Percentiles rank a stretch among this genome's conserved stretches.
These are phyloP conservation scores for Lasioglossum oenotherae DNA, from an alignment of 2,888 invertebrate genomes.

Conservation along the genomic window DNA sequence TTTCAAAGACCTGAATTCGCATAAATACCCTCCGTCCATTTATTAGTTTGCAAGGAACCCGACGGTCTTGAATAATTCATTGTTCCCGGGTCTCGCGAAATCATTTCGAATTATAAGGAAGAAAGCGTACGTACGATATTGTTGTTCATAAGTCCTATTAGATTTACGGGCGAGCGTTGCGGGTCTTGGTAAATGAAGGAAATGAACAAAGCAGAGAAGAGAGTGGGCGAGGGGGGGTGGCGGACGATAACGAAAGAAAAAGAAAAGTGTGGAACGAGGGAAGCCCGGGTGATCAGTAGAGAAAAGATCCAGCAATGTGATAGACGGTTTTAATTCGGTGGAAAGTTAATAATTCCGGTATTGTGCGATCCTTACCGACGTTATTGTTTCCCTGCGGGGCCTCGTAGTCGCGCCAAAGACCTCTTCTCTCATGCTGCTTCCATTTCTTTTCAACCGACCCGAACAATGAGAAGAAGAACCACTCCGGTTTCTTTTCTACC, in stretches of 20 bases:
- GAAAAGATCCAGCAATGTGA: conserved; percentile 66
- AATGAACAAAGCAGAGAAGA: conserved; percentile 34
- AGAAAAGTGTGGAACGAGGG: conserved; percentile 27
- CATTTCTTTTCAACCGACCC: conserved; percentile 75
- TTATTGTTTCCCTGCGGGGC: conserved; percentile 81
- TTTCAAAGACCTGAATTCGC: background rate
- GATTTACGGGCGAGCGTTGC: background rate
- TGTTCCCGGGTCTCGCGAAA: background rate
- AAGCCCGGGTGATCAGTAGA: conserved; percentile 40
- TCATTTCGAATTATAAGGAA: conserved; percentile 4
- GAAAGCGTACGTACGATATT: background rate
- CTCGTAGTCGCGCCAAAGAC: conserved; percentile 68
- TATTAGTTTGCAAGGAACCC: background rate
- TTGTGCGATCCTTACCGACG: conserved; percentile 78
- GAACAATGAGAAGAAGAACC: conserved; percentile 78
- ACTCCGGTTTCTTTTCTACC: conserved; percentile 63
- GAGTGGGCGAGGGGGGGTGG: conserved; percentile 15
- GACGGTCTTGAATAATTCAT: background rate
- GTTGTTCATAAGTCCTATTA: background rate
- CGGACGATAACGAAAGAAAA: conserved; percentile 25
- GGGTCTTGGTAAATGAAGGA: conserved; percentile 13
- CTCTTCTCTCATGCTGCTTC: conserved; percentile 56
- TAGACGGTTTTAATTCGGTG: conserved; percentile 80
- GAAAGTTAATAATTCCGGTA: conserved; percentile 82
- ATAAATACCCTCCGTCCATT: background rate